Evolutionary conservation across 1,140 invertebrate genomes (phyloP).

Genomic region (Formica exsecta): DNA sequence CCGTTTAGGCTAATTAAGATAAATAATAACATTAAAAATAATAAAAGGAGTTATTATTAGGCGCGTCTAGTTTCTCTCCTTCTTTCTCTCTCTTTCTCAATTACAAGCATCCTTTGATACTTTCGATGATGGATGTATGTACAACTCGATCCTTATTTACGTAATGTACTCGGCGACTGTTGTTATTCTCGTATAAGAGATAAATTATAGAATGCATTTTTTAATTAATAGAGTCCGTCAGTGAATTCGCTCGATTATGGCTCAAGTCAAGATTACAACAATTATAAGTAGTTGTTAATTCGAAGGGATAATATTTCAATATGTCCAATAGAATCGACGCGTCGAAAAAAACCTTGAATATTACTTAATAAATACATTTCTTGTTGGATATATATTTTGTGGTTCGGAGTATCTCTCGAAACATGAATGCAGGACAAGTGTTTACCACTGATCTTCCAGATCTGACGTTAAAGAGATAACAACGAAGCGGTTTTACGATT

Average conservation of each 20-base stretch:
- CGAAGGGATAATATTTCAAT: slow-evolving; percentile 17
- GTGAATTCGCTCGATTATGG: slow-evolving; percentile 23
- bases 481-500: slow-evolving; percentile 42
- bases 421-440: slow-evolving; percentile 21
- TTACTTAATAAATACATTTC: slow-evolving; percentile 66
- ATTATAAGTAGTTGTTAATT: slow-evolving; percentile 39
- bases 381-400: slow-evolving; percentile 52
- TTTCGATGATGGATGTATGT: slow-evolving; percentile 67
- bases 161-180: slow-evolving; percentile 57
- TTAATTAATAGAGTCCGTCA: slow-evolving; percentile 58
- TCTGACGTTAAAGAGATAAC: slow-evolving; percentile 25
- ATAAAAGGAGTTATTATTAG: slow-evolving; percentile 73
- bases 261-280: slow-evolving; percentile 39
- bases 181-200: slow-evolving; percentile 45
- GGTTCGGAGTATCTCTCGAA: slow-evolving; percentile 40
- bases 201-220: slow-evolving; percentile 63
- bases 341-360: slow-evolving; percentile 38
- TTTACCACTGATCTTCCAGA: slow-evolving; percentile 26
- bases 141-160: slow-evolving; percentile 59
- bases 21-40: slow-evolving; percentile 72
- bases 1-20: slow-evolving; percentile 73
- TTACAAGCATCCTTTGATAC: slow-evolving; percentile 68
- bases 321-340: not conserved
- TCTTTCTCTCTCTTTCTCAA: slow-evolving; percentile 62
- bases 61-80: slow-evolving; percentile 68